Evolutionary conservation across 2,888 invertebrate genomes (phyloP).

Genomic region (Eugnorisma glareosa): DNA sequence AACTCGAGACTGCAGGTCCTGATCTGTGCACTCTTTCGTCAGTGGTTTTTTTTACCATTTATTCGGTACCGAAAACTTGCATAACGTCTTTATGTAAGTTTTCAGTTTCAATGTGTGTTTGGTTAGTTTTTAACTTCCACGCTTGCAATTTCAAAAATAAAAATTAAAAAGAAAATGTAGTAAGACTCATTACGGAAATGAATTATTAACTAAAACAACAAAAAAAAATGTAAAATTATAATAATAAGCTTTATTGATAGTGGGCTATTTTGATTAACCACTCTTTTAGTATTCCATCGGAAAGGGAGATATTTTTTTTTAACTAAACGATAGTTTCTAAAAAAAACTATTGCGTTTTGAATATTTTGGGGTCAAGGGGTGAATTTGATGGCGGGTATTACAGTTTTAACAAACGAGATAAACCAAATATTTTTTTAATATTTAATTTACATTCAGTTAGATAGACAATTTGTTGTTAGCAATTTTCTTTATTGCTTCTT

Average conservation of each 20-base stretch:
- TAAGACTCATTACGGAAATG: background rate
- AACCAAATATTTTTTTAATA: constrained; percentile 14
- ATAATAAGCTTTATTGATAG: background rate
- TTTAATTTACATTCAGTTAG: constrained; percentile 20
- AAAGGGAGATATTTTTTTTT: background rate
- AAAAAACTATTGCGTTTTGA: background rate
- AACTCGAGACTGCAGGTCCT: too few relatives aligned
- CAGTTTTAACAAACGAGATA: constrained; percentile 6
- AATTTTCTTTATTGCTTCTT: constrained; percentile 38
- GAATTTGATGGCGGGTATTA: constrained; percentile 1
- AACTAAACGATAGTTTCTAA: too few relatives aligned
- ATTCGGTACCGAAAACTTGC: too few relatives aligned
- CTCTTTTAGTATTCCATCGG: background rate
- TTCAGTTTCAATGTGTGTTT: background rate
- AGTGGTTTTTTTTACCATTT: background rate
- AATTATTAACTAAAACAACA: background rate
- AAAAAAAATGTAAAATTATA: background rate
- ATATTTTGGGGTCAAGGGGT: background rate
- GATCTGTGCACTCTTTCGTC: too few relatives aligned
- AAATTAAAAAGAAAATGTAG: background rate
- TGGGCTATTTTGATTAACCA: constrained; percentile 6
- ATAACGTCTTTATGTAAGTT: background rate
- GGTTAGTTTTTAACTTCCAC: constrained; percentile 5
- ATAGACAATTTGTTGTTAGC: constrained; percentile 27
- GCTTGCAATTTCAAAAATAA: background rate